Conservation (phyloP, 2,113 vertebrate genomes). For the Rhinolophus sinicus region DNA sequence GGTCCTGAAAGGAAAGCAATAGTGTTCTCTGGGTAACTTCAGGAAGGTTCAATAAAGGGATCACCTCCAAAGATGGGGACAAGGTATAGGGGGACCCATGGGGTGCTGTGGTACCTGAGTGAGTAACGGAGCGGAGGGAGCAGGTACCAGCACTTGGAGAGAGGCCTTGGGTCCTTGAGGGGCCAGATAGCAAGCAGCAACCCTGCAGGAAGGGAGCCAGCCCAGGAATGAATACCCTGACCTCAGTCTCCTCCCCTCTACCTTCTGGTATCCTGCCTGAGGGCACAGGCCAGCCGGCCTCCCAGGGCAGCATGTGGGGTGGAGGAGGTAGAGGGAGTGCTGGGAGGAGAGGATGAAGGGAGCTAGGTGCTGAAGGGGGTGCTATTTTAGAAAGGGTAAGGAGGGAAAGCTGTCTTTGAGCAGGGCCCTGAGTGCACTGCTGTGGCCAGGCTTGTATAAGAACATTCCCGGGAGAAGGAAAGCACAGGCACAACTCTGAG, state of each 20-base stretch:
- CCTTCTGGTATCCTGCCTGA: neutral
- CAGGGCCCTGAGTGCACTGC: neutral
- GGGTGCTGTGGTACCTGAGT: neutral
- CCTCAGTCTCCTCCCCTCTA: neutral
- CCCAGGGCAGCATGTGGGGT: neutral
- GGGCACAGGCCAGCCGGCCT: neutral
- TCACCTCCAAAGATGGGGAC: neutral
- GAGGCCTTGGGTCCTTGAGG: neutral
- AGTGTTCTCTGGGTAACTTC: neutral
- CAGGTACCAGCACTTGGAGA: neutral
- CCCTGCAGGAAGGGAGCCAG: neutral
- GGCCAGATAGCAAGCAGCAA: neutral
- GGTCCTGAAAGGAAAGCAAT: neutral
- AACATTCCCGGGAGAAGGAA: neutral
- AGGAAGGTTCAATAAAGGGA: neutral
- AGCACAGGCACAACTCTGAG: neutral
- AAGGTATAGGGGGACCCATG: neutral
- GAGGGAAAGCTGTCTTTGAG: neutral
- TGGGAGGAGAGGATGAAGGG: neutral
- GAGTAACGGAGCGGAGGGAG: neutral
- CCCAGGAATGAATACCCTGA: neutral
- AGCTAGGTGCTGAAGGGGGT: neutral
- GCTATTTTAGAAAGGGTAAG: neutral
- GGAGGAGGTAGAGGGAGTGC: neutral
- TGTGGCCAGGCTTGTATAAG: neutral